Conservation (phyloP, 2,888 invertebrate genomes). For the Adelognathus sp. region DNA sequence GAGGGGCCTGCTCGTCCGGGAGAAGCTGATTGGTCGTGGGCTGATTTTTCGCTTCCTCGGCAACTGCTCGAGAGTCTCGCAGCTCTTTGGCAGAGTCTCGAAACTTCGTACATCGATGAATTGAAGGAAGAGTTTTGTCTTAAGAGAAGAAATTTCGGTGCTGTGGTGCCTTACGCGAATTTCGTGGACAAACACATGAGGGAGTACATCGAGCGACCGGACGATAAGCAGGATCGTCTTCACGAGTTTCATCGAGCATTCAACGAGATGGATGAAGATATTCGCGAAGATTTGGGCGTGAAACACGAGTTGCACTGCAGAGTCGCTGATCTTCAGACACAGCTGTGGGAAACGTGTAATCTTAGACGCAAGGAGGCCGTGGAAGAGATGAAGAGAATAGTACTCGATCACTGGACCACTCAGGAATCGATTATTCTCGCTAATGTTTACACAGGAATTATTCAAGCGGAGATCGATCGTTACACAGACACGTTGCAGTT, state of each 20-base stretch:
- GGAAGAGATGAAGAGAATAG: slow-evolving; percentile 82
- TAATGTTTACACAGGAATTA: slow-evolving; percentile 83
- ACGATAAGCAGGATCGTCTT: slow-evolving; percentile 84
- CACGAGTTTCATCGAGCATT: slow-evolving; percentile 84
- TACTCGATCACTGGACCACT: slow-evolving; percentile 84
- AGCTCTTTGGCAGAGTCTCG: slow-evolving; percentile 83
- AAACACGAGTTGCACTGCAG: slow-evolving; percentile 86
- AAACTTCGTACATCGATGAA: slow-evolving; percentile 82
- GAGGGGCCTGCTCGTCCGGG: slow-evolving; percentile 61
- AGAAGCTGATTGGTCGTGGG: slow-evolving; percentile 79
- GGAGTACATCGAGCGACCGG: slow-evolving; percentile 83
- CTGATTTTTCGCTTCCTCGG: slow-evolving; percentile 79
- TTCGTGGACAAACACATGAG: slow-evolving; percentile 83
- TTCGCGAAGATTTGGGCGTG: slow-evolving; percentile 83
- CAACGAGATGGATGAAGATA: slow-evolving; percentile 84
- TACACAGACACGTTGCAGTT: slow-evolving; percentile 80
- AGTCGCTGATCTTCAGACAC: slow-evolving; percentile 82
- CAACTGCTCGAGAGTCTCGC: slow-evolving; percentile 80
- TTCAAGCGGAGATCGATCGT: slow-evolving; percentile 86
- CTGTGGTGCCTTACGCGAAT: slow-evolving; percentile 83
- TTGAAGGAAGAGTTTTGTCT: slow-evolving; percentile 84
- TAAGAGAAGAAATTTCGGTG: slow-evolving; percentile 83
- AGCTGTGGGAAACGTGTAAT: slow-evolving; percentile 84
- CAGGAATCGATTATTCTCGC: slow-evolving; percentile 83
- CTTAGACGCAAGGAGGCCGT: slow-evolving; percentile 83